Conservation (phyloP, 2,113 vertebrate species). For the Calypte anna region DNA sequence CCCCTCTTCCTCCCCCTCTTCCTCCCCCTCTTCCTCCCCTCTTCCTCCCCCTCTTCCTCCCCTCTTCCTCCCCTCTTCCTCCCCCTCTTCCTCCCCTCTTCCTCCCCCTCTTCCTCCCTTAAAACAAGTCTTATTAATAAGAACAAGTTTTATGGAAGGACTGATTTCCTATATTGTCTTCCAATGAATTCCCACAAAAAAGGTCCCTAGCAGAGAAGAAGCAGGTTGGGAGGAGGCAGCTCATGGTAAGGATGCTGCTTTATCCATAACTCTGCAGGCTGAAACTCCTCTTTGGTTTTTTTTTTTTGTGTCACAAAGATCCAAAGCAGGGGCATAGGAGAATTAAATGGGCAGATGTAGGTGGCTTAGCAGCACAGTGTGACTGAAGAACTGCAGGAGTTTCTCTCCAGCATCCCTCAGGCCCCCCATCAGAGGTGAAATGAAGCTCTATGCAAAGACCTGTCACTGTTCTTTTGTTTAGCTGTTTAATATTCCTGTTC, state of each 20-base stretch:
- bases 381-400: background rate
- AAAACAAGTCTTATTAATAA: too few species aligned
- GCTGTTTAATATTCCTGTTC: background rate
- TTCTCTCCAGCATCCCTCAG: background rate
- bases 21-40: too few species aligned
- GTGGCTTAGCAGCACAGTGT: background rate
- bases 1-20: too few species aligned
- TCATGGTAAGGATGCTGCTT: fast-evolving
- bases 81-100: too few species aligned
- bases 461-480: background rate
- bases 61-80: too few species aligned
- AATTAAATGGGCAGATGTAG: background rate
- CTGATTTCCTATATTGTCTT: background rate
- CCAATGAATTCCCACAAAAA: background rate
- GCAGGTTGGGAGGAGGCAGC: background rate
- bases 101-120: too few species aligned
- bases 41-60: too few species aligned
- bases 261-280: background rate
- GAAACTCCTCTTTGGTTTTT: background rate
- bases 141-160: background rate
- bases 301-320: background rate
- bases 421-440: background rate
- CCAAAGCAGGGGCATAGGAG: background rate
- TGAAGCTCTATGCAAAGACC: background rate
- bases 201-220: background rate